Percentiles rank a stretch among this genome's conserved stretches.
Evolutionary conservation across 2,797 vertebrate genomes (phyloP).

Genomic region (Coreius guichenoti): DNA sequence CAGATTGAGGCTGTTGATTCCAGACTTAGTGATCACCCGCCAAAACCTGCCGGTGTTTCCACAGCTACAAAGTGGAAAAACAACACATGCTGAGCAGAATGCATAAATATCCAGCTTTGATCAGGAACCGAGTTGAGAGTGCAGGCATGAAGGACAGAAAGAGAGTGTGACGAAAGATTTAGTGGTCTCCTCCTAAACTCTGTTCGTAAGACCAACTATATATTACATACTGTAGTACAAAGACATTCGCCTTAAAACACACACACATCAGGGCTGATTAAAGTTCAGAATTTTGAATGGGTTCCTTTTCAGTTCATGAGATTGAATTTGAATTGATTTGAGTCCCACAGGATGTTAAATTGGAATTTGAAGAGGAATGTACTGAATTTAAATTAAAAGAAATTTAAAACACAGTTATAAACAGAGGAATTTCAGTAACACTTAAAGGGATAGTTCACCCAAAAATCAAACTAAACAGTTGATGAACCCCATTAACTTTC

Average conservation of each 20-base stretch:
- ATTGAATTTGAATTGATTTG: neutral
- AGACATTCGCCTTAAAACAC: conserved; percentile 1
- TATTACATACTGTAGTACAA: neutral
- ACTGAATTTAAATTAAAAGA: neutral
- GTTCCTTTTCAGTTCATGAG: conserved; percentile 3
- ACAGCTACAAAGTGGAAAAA: conserved; percentile 45
- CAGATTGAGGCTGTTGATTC: conserved; percentile 37
- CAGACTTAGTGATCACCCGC: conserved; percentile 16
- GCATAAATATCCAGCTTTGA: conserved; percentile 42
- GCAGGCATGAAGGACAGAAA: conserved; percentile 32
- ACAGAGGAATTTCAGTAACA: neutral
- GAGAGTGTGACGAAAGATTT: neutral
- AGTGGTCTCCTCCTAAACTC: neutral
- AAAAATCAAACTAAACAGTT: too few species aligned
- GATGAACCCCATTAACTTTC: too few species aligned
- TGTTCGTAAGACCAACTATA: neutral
- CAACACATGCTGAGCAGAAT: conserved; percentile 42
- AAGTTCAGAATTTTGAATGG: neutral
- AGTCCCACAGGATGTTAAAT: neutral
- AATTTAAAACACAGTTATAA: neutral
- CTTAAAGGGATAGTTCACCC: too few species aligned
- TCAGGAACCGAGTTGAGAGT: conserved; percentile 4
- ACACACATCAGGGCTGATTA: too few species aligned
- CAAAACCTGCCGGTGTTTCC: conserved; percentile 20
- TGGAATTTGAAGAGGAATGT: neutral